phyloP scores from a whole-genome alignment of 35 echinoderm and acorn worm genomes.

The Heliocidaris erythrogramma region DNA sequence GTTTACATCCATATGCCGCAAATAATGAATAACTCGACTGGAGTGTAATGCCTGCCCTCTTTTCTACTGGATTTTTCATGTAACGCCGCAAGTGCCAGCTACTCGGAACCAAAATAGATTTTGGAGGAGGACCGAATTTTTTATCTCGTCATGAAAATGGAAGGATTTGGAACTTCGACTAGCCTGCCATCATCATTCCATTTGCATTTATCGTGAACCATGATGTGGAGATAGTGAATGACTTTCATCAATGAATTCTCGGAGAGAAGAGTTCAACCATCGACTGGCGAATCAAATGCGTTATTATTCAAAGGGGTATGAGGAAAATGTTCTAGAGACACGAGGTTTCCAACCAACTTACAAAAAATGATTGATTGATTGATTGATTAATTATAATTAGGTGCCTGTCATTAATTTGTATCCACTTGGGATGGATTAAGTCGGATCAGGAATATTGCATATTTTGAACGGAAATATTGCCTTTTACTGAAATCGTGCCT shows the following conservation, averaged over 20 bases:
- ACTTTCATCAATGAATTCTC: not conserved
- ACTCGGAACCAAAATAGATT: not conserved
- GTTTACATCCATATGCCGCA: not conserved
- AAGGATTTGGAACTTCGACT: not conserved
- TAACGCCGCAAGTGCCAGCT: not conserved
- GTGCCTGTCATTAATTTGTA: not conserved
- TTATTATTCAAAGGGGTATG: not conserved
- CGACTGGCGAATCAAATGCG: not conserved
- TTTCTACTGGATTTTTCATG: not conserved
- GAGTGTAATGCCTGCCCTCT: not conserved
- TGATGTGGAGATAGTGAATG: not conserved
- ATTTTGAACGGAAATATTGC: not conserved
- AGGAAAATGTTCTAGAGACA: not conserved
- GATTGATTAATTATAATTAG: constrained; percentile 1
- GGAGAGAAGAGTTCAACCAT: not conserved
- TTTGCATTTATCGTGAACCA: not conserved
- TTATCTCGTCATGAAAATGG: not conserved
- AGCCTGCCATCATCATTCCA: not conserved
- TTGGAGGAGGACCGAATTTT: not conserved
- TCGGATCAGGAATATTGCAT: not conserved
- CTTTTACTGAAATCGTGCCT: not conserved
- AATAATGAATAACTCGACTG: constrained; percentile 29
- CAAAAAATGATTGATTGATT: constrained; percentile 7
- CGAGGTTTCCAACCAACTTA: not conserved
- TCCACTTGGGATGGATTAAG: not conserved